Percentiles rank a stretch among this genome's conserved stretches.
phyloP scores from a whole-genome alignment of 2,797 vertebrate species.

The Chelonia mydas region DNA sequence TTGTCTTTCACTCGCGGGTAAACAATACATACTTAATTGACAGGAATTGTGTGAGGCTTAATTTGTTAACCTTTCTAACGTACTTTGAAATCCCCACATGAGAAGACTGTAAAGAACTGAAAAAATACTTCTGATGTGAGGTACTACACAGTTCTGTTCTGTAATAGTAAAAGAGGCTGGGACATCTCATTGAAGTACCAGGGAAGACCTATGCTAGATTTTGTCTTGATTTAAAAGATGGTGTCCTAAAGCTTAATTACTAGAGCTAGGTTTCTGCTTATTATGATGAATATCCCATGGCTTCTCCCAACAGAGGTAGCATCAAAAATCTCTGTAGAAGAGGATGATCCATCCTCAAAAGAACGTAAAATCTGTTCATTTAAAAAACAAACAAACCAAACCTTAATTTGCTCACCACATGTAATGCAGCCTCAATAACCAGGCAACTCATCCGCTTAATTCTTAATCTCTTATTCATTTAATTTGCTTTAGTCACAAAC shows the following conservation, averaged over 20 bases:
- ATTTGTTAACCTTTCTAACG: background rate
- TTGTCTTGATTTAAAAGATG: background rate
- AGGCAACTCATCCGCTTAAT: background rate
- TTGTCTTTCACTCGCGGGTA: background rate
- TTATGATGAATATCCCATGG: background rate
- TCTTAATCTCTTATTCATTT: background rate
- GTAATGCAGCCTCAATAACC: background rate
- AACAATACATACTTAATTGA: background rate
- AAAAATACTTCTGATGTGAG: background rate
- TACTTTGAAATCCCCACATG: background rate
- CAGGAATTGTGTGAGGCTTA: background rate
- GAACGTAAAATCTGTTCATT: background rate
- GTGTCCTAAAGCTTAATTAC: background rate
- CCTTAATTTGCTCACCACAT: background rate
- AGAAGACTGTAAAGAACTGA: background rate
- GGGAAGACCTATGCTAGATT: background rate
- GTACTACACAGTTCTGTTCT: background rate
- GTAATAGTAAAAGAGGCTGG: background rate
- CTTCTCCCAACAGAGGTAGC: too few relatives aligned
- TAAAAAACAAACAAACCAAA: background rate
- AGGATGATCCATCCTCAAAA: background rate
- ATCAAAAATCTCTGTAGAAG: background rate
- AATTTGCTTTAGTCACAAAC: background rate
- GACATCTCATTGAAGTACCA: background rate
- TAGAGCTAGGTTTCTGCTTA: background rate